These are phyloP conservation scores for Phodopus roborovskii DNA, from an alignment of 2,113 vertebrate species.

Conservation along the genomic window DNA sequence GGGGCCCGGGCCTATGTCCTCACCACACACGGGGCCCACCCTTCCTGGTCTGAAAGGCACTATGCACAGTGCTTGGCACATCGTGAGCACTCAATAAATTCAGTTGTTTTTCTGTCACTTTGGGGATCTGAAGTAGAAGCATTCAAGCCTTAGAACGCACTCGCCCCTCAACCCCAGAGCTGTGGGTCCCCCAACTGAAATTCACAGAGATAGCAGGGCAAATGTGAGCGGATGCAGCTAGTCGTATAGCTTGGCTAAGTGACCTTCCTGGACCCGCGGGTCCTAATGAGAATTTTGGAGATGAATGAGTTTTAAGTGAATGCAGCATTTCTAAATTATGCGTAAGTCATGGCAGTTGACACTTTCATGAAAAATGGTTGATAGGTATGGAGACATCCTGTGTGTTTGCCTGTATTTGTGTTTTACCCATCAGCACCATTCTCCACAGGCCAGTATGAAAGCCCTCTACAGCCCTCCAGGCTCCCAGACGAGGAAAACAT, in stretches of 20 bases:
- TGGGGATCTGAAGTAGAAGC: constrained; percentile 35
- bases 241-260: not conserved
- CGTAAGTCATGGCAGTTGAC: not conserved
- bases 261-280: not conserved
- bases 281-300: not conserved
- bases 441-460: not conserved
- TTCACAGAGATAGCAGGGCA: not conserved
- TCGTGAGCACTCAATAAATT: constrained; percentile 71
- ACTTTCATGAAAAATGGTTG: not conserved
- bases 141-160: not conserved
- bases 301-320: constrained; percentile 49
- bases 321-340: constrained; percentile 1
- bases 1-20: constrained; percentile 67
- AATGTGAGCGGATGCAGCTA: not conserved
- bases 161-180: not conserved
- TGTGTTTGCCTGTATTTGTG: not conserved
- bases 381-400: not conserved
- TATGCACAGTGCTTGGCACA: constrained; percentile 70
- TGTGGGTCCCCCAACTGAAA: not conserved
- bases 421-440: not conserved
- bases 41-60: constrained; percentile 72
- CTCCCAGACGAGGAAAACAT: constrained; percentile 1
- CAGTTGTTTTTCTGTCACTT: constrained; percentile 61
- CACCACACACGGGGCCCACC: constrained; percentile 57
- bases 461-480: not conserved